Evolutionary conservation across 2,113 vertebrate species (phyloP), one percentile per base, ranked within the genome.

Genomic region (Zeus faber): DNA sequence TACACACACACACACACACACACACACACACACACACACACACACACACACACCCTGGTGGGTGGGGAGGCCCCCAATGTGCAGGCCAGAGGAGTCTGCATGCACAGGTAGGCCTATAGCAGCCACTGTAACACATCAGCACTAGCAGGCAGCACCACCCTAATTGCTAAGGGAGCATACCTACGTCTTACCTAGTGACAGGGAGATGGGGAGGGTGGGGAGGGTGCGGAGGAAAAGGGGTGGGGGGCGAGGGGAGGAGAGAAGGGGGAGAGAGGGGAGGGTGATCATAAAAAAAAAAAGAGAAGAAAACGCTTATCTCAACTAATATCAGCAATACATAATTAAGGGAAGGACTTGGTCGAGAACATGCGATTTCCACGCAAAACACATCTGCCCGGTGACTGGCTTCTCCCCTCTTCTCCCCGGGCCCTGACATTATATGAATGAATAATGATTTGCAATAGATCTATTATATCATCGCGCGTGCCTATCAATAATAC

Each of bases 101-200:
- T 76, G 67, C 70, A 78, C 79, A 85, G 79, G 75, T 80, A 85
- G n/a, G n/a, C n/a, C n/a, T n/a, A n/a, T n/a, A n/a, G 74, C 68
- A 80, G 77, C 78, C 79, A 80, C 78, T 85, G 76, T 67, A 79
- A 58, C 76, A 78, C 76, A 81, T 64, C 70, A 79, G 75, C 77
- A 79, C 27, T 55, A 62, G 75, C 77, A 77, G 71, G 60, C 72
- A 83, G 79, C 77, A 77, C 72, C 83, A 73, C 70, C 83, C 72
- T 69, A 58, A 74, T 67, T 63, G 74, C 78, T 67, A 20, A 63
- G 77, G 73, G 81, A 82, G 81, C 75, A 74, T 59, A 78, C 81
- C 74, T 76, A 66, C 70, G 83, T 85, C 81, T 61, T 85, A 85
- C 83, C 83, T 80, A 85, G 81, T 80, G 83, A 85, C 76, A 85